These are phyloP conservation scores for Rhea pennata DNA, from an alignment of 2,113 vertebrate genomes.

Conservation along the genomic window DNA sequence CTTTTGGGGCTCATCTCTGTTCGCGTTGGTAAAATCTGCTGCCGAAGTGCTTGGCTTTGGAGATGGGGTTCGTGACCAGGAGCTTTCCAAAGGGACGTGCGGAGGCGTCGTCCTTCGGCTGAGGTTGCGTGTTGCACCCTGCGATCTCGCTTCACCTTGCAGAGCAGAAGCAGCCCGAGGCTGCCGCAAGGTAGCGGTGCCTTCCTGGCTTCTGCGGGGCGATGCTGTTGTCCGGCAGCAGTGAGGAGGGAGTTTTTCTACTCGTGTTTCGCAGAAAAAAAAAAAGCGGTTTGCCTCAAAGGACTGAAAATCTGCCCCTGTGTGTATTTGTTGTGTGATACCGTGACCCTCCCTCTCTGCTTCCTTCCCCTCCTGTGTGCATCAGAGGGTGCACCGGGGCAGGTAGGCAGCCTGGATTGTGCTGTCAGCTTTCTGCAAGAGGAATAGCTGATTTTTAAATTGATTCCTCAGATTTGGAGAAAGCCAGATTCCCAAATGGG, in stretches of 20 bases:
- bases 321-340: background rate
- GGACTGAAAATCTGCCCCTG: background rate
- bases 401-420: background rate
- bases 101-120: background rate
- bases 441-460: conserved; percentile 17
- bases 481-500: conserved; percentile 37
- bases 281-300: background rate
- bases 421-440: background rate
- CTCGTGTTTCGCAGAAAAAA: background rate
- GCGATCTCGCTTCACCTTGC: background rate
- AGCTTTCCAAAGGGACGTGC: background rate
- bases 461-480: conserved; percentile 34
- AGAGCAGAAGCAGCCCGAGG: background rate
- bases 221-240: background rate
- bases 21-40: background rate
- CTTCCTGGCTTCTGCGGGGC: background rate
- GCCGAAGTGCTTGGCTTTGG: background rate
- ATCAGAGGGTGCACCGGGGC: background rate
- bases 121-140: rapidly evolving
- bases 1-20: background rate
- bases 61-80: background rate
- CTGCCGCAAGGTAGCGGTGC: background rate
- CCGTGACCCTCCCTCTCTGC: background rate
- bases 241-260: background rate
- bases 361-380: background rate